phyloP scores from a whole-genome alignment of 2,888 invertebrate genomes.

The Subacronicta megacephala region DNA sequence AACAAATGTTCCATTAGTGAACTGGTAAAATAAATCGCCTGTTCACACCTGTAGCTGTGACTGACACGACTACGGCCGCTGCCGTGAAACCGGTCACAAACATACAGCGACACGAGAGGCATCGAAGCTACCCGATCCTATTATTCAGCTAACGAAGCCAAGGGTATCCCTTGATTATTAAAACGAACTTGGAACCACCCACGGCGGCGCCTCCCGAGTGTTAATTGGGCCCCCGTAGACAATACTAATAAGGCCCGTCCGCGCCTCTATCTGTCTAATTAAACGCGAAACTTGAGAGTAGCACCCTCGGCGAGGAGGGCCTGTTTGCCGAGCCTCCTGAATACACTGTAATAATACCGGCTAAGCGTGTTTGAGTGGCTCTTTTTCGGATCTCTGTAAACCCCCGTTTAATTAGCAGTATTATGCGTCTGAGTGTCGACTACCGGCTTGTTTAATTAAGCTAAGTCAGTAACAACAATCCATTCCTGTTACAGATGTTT shows the following conservation, averaged over 20 bases:
- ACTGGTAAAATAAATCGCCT: conserved; percentile 45
- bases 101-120: conserved; percentile 56
- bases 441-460: conserved; percentile 87
- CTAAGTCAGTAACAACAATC: conserved; percentile 88
- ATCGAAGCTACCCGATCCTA: conserved; percentile 80
- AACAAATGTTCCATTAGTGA: conserved; percentile 51
- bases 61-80: conserved; percentile 19
- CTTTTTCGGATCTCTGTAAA: conserved; percentile 89
- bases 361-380: conserved; percentile 89
- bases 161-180: conserved; percentile 88
- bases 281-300: conserved; percentile 90
- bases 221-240: conserved; percentile 90
- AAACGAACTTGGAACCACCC: conserved; percentile 86
- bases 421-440: conserved; percentile 88
- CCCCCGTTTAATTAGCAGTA: conserved; percentile 89
- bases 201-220: conserved; percentile 83
- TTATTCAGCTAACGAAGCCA: conserved; percentile 87
- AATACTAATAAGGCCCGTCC: conserved; percentile 90
- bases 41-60: conserved; percentile 61
- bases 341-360: conserved; percentile 89
- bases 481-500: conserved; percentile 76
- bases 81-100: conserved; percentile 35
- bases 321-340: conserved; percentile 87
- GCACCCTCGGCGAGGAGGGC: conserved; percentile 86
- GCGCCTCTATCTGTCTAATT: conserved; percentile 90